Evolutionary conservation across 2,113 vertebrate species (phyloP).

Genomic region (Myrmecobius fasciatus): DNA sequence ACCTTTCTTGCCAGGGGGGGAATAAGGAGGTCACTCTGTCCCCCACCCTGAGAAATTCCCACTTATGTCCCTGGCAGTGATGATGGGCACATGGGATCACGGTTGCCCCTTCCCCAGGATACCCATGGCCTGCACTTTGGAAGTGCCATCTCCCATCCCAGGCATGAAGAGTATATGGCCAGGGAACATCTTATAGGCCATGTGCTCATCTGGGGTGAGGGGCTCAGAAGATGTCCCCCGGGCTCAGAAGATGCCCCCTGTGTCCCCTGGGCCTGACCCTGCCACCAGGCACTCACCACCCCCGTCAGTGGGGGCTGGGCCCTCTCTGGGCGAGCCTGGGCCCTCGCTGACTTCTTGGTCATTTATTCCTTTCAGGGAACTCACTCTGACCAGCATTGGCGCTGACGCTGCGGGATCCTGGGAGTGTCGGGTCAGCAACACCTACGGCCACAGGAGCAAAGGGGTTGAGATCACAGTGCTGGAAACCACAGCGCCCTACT

Average conservation of each 20-base stretch:
- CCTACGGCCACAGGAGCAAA: slow-evolving; percentile 90
- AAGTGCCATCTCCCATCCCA: no score
- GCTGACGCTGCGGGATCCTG: slow-evolving; percentile 88
- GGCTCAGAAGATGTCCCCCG: no score
- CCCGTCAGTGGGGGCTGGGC: background rate
- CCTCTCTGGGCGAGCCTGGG: background rate
- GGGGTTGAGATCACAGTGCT: slow-evolving; percentile 92
- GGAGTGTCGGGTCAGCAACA: slow-evolving; percentile 92
- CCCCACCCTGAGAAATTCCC: background rate
- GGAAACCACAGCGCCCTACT: slow-evolving; percentile 90
- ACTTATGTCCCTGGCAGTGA: no score
- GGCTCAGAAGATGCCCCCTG: no score
- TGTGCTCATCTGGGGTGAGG: no score
- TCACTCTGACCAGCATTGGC: slow-evolving; percentile 92
- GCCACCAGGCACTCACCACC: no score
- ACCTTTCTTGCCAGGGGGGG: background rate
- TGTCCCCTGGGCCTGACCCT: background rate
- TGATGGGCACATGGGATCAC: background rate
- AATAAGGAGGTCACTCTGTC: background rate
- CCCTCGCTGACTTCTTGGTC: background rate
- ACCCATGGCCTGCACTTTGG: no score
- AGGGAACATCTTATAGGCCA: no score
- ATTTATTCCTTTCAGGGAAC: slow-evolving; percentile 85
- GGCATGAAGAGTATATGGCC: no score
- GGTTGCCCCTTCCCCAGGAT: no score